Conservation (phyloP, 2,797 vertebrate genomes). For the Acridotheres tristis region DNA sequence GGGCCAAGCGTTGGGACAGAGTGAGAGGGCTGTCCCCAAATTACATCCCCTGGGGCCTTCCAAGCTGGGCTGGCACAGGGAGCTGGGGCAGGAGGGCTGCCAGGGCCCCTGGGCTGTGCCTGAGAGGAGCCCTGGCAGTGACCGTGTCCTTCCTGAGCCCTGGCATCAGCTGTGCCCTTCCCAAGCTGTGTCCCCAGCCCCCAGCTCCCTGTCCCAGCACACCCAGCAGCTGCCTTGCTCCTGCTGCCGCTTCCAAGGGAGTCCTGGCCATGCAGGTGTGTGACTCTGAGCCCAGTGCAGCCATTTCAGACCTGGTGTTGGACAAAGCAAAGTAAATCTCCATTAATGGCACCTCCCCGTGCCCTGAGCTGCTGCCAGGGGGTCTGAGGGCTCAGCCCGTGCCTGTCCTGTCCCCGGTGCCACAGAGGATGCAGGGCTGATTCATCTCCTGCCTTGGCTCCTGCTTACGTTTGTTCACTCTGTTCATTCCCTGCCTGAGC, state of each 20-base stretch:
- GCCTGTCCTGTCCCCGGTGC: not conserved
- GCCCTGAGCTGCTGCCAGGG: accelerated
- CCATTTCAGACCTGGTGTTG: not conserved
- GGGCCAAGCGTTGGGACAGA: accelerated
- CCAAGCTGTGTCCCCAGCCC: not conserved
- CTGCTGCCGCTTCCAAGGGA: not conserved
- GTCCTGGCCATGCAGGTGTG: not conserved
- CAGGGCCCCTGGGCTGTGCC: not conserved
- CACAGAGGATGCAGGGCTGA: not conserved
- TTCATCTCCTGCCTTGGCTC: conserved; percentile 16
- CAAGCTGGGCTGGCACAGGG: accelerated
- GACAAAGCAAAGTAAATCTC: not conserved
- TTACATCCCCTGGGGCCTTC: not conserved
- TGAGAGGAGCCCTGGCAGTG: not conserved
- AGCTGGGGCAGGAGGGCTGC: not conserved
- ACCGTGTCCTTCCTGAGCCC: not conserved
- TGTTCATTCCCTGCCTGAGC: not conserved
- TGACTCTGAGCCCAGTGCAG: not conserved
- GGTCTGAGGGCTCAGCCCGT: not conserved
- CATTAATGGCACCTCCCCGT: accelerated
- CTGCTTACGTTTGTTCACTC: not conserved
- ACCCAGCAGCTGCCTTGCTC: not conserved
- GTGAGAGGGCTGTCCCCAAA: not conserved
- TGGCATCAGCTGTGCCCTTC: not conserved
- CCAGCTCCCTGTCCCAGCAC: not conserved